Conservation (phyloP, 2,888 invertebrate genomes). For the Trachelus iudaicus region DNA sequence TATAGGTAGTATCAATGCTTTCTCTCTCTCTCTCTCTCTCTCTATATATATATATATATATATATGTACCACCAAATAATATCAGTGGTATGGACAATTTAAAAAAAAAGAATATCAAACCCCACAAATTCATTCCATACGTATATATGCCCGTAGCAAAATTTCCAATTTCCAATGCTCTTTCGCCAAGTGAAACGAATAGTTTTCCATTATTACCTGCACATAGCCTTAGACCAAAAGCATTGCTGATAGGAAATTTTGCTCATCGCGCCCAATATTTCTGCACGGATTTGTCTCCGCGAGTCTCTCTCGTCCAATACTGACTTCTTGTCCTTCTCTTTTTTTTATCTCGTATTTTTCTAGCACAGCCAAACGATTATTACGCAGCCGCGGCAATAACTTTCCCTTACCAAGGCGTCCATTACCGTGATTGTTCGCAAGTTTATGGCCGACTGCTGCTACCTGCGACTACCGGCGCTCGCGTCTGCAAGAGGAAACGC, state of each 20-base stretch:
- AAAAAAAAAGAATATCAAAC: no score
- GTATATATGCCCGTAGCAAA: no score
- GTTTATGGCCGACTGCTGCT: constrained; percentile 40
- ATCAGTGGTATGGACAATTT: no score
- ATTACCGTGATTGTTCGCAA: constrained; percentile 55
- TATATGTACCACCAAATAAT: no score
- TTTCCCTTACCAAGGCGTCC: constrained; percentile 53
- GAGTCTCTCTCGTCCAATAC: constrained; percentile 13
- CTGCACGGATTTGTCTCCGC: constrained; percentile 25
- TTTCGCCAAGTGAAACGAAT: no score
- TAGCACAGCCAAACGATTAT: constrained; percentile 43
- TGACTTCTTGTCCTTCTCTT: constrained; percentile 12
- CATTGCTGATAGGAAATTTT: no score
- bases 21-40: no score
- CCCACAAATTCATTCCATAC: no score
- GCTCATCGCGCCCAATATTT: not conserved
- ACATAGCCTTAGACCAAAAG: no score
- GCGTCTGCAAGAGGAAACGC: not conserved
- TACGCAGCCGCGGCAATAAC: constrained; percentile 47
- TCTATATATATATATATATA: no score
- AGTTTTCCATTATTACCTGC: no score
- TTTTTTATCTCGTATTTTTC: constrained; percentile 20
- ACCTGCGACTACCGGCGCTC: constrained; percentile 15
- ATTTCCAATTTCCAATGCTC: no score
- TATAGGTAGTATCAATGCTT: not conserved